Evolutionary conservation across 2,113 vertebrate genomes (phyloP).

Genomic region (Phylloscopus trochilus): DNA sequence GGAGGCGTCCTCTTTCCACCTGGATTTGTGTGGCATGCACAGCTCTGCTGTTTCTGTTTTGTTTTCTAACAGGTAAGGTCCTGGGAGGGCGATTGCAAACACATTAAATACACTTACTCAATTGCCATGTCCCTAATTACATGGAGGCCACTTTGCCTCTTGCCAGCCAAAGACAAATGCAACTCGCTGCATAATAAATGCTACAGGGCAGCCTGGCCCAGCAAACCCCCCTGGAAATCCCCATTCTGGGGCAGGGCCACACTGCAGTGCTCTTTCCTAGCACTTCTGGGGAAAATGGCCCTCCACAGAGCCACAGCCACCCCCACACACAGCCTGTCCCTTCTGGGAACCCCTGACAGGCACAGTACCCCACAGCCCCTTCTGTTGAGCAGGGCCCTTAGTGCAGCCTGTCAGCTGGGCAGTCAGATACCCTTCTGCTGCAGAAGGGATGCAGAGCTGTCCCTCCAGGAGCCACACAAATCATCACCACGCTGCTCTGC

Average conservation of each 20-base stretch:
- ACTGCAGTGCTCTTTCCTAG: not conserved
- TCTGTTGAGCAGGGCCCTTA: not conserved
- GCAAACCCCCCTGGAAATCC: not conserved
- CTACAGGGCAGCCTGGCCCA: not conserved
- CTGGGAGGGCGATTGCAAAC: not conserved
- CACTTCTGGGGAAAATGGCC: not conserved
- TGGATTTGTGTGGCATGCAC: not conserved
- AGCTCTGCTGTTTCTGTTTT: not conserved
- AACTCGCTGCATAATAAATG: not conserved
- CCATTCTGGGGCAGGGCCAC: rapidly evolving
- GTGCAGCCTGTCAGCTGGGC: not conserved
- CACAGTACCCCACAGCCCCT: not conserved
- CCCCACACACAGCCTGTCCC: not conserved
- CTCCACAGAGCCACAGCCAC: not conserved
- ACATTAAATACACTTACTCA: not conserved
- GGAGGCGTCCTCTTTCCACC: not conserved
- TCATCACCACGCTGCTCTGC: not conserved
- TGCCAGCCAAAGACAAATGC: not conserved
- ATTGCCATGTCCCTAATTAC: not conserved
- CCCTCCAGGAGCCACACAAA: not conserved
- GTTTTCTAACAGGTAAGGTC: not conserved
- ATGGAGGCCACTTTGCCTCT: not conserved
- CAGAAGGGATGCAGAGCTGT: not conserved
- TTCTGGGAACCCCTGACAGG: not conserved
- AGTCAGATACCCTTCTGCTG: not conserved